Evolutionary conservation across 2,888 invertebrate species (phyloP).

Genomic region (Melanchra persicariae): DNA sequence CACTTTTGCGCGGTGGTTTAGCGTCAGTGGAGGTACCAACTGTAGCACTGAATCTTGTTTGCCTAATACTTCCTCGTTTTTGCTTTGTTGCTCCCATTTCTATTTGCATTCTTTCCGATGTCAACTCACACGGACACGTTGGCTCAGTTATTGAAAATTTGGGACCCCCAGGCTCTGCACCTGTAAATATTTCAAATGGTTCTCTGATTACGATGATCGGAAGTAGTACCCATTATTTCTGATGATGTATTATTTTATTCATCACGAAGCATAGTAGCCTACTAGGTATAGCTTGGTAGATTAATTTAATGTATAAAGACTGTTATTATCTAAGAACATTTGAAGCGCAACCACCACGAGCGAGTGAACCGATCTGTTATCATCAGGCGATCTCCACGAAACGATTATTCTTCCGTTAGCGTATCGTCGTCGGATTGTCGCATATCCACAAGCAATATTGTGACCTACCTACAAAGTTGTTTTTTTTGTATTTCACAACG

Average conservation of each 20-base stretch:
- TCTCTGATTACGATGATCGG: not conserved
- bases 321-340: not conserved
- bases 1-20: constrained; percentile 18
- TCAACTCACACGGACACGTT: not conserved
- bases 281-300: not conserved
- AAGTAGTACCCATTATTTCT: not conserved
- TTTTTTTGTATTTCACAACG: too few species aligned
- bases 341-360: not conserved
- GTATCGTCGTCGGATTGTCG: not conserved
- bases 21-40: constrained; percentile 43
- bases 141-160: not conserved
- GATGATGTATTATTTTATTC: not conserved
- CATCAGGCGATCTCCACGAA: not conserved
- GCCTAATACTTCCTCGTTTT: constrained; percentile 21
- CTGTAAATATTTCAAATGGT: constrained; percentile 22
- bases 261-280: not conserved
- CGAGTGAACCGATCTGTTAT: not conserved
- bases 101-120: not conserved
- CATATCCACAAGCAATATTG: not conserved
- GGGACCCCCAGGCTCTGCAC: not conserved
- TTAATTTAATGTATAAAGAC: not conserved
- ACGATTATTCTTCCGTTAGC: not conserved
- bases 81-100: constrained; percentile 21
- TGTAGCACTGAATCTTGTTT: constrained; percentile 16
- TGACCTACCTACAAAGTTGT: too few species aligned